Percentiles rank a stretch among this genome's conserved stretches.
Conservation (phyloP, 2,797 vertebrate species). For the Tragopan temminckii region DNA sequence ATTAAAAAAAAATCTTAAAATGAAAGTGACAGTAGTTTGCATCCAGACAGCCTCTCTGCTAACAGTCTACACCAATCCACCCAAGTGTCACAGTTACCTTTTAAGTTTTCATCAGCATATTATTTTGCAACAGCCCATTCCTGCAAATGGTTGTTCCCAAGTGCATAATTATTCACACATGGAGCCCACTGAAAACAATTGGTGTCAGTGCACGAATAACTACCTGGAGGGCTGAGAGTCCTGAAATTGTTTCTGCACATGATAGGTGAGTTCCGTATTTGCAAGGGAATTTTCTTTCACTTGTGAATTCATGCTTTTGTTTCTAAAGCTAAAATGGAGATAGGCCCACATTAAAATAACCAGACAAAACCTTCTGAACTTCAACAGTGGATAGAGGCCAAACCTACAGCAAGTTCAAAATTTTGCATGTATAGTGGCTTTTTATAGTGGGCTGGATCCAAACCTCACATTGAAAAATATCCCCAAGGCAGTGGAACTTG, state of each 20-base stretch:
- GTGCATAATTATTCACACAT: slow-evolving; percentile 42
- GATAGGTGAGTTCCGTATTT: slow-evolving; percentile 3
- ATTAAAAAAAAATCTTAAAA: background rate
- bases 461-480: slow-evolving; percentile 60
- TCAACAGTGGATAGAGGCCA: slow-evolving; percentile 49
- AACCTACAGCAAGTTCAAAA: slow-evolving; percentile 47
- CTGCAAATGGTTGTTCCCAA: slow-evolving; percentile 49
- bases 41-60: slow-evolving; percentile 9
- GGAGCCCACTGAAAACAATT: slow-evolving; percentile 47
- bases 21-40: slow-evolving; percentile 6
- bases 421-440: slow-evolving; percentile 41
- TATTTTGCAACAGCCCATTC: slow-evolving; percentile 46
- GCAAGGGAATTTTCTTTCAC: background rate
- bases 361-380: slow-evolving; percentile 49
- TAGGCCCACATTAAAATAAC: slow-evolving; percentile 14
- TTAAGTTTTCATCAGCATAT: slow-evolving; percentile 48
- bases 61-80: slow-evolving; percentile 4
- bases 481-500: slow-evolving; percentile 53
- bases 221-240: slow-evolving; percentile 19
- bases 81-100: slow-evolving; percentile 12
- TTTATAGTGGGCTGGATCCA: slow-evolving; percentile 54
- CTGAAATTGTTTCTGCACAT: slow-evolving; percentile 51
- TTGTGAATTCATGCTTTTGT: background rate
- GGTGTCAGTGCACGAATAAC: slow-evolving; percentile 44
- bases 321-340: slow-evolving; percentile 51